phyloP scores from a whole-genome alignment of 2,888 invertebrate genomes.

The Xanthia togata region DNA sequence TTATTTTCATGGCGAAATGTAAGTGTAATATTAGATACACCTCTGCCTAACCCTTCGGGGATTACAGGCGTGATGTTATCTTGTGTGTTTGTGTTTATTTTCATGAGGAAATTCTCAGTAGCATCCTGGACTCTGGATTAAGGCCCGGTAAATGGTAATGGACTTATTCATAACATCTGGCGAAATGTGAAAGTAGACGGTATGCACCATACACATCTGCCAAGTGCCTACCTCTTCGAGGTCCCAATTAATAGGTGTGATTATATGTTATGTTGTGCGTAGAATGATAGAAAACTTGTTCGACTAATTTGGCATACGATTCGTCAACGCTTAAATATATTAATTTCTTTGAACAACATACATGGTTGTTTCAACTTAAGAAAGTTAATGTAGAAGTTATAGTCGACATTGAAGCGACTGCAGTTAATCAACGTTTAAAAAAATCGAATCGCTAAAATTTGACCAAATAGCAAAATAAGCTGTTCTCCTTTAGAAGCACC shows the following conservation, averaged over 20 bases:
- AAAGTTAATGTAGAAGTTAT: slow-evolving; percentile 40
- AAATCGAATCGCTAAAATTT: neutral
- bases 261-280: neutral
- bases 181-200: neutral
- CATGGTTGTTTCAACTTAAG: neutral
- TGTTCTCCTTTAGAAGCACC: too few relatives aligned
- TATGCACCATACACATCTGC: neutral
- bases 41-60: too few relatives aligned
- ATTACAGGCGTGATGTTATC: too few relatives aligned
- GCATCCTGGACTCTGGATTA: neutral
- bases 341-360: neutral
- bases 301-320: neutral
- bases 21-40: too few relatives aligned
- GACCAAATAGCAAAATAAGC: neutral
- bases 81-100: neutral
- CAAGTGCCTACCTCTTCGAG: neutral
- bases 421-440: slow-evolving; percentile 1
- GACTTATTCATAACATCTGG: neutral
- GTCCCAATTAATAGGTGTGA: too few relatives aligned
- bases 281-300: neutral
- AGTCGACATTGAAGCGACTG: slow-evolving; percentile 40
- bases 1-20: too few relatives aligned
- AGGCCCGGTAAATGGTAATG: neutral
- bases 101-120: neutral
- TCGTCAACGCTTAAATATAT: neutral